Conservation (phyloP, 2,113 vertebrate species). For the Tetraodon nigroviridis region DNA sequence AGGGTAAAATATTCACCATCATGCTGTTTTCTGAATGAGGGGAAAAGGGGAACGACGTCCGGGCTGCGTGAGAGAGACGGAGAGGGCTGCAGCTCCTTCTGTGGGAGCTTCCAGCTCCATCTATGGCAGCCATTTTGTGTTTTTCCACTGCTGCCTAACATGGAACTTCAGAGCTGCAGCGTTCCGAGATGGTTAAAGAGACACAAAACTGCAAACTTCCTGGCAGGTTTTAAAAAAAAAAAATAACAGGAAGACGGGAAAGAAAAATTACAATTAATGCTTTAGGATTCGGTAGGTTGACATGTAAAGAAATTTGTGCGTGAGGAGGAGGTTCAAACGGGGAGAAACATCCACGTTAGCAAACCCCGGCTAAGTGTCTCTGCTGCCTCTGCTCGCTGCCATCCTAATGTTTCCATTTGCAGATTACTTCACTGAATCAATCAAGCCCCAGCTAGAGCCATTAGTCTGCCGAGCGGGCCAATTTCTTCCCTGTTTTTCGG, state of each 20-base stretch:
- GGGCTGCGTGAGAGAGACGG: conserved; percentile 26
- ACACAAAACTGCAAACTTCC: not conserved
- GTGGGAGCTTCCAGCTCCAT: conserved; percentile 44
- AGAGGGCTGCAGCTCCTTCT: conserved; percentile 49
- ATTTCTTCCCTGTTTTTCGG: conserved; percentile 7
- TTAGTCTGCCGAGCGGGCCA: conserved; percentile 60
- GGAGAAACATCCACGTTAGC: conserved; percentile 4
- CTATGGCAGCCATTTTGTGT: conserved; percentile 73
- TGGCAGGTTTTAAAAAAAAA: not conserved
- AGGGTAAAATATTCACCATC: not conserved
- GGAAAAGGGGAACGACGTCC: not conserved
- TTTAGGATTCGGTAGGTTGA: no score
- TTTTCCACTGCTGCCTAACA: conserved; percentile 62
- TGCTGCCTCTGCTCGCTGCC: conserved; percentile 48
- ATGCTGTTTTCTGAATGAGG: not conserved
- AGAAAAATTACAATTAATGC: not conserved
- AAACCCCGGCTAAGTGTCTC: conserved; percentile 20
- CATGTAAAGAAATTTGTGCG: not conserved
- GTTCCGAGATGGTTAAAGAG: not conserved
- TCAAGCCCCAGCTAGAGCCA: conserved; percentile 62
- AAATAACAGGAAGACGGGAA: no score
- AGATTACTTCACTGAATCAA: conserved; percentile 72
- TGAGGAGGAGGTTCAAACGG: conserved; percentile 9
- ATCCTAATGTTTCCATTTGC: conserved; percentile 71
- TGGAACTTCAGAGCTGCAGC: conserved; percentile 57